Evolutionary conservation across 1,140 invertebrate genomes (phyloP), one percentile per base, ranked within the genome.

Genomic region (Drosophila bipectinata): DNA sequence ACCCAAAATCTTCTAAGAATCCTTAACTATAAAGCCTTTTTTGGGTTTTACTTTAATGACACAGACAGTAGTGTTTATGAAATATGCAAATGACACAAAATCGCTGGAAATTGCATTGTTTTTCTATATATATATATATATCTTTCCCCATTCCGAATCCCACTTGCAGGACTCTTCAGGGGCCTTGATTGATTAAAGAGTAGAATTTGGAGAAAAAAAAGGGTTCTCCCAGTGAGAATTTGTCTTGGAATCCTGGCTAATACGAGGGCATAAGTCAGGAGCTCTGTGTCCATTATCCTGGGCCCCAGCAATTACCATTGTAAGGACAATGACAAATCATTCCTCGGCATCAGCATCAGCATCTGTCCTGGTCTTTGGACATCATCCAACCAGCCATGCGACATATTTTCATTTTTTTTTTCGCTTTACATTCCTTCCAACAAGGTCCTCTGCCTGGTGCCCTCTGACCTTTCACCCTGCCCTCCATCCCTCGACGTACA

Each of bases 61-160:
- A 32, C 63, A 32, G 59, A 67, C 59, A 52, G 60, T 67, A 30
- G 49, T 62, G 69, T 61, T 61, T 63, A 83, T 83, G 56, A 79
- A 72, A 71, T 66, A 84, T 84, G 76, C 80, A 79, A 77, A 85
- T 68, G 66, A 67, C 71, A 72, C 60, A 66, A 61, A 75, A 72
- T 76, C 48, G 41, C 41, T 52, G 15, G 41, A 39, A 44, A 30
- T 45, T 3, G 14, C 52, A 60, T 61, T 7, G 39, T 48, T 7
- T 61, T 66, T 32, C 12, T 26, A 28, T 14, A 47, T 30, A 4
- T 26, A 15, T 26, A 15, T 15, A 5, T 5, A 6, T 28, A 1
- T 28, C 6, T 5, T 28, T 7, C 1, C 6, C 26, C 6, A 28
- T 28, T 28, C 6, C 2, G 21, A 28, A 28, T 4, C 26, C 26